Base-by-base conservation (phyloP, 2,113 vertebrate species). In the Plectropomus leopardus region DNA sequence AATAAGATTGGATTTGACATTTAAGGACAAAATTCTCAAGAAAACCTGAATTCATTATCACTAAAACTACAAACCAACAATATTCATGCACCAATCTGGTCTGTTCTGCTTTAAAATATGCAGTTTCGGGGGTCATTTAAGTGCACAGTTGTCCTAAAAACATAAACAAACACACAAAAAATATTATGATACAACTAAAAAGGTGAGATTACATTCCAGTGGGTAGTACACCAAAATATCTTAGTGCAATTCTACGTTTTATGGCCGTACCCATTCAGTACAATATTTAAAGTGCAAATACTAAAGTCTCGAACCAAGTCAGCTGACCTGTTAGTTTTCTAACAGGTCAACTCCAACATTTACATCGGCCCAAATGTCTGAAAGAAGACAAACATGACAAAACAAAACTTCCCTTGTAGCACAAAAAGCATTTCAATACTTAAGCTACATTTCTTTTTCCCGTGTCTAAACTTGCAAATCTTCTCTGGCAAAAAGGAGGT, bases 171-270 rank as follows among this genome's bases (percentile, higher is more conserved):
- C 28, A 55, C 13, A 5, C 8, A 36, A 28, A 30, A 42, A 64
- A 34, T 21, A 32, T 30, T n/a, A 7, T 19, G 13, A 47, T 17
- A 42, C 17, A 23, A 42, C 47, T 47, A 5, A 26, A 59, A 68
- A n/a, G 34, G 3, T 53, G 21, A 63, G 7, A 3, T 45, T 40
- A 66, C 5, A 45, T 51, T 63, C 28, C 21, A 9, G 16, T 16
- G 1, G 30, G 9, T 8, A 19, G 24, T n/a, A 57, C 64, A 55
- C 5, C 58, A 5, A 78, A 16, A 50, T 24, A 0, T 19, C 3
- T 36, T 48, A 89, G 78, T 88, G 83, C 81, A 89, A 59, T 48
- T 34, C 47, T 5, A 47, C 26, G 23, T 32, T 19, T 26, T 61
- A 61, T 76, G 51, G 47, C 51, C 47, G 0, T n/a, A 58, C 16